Percentiles rank a stretch among this genome's conserved stretches.
Evolutionary conservation across 1,140 invertebrate genomes (phyloP).

Genomic region (Scylla paramamosain): DNA sequence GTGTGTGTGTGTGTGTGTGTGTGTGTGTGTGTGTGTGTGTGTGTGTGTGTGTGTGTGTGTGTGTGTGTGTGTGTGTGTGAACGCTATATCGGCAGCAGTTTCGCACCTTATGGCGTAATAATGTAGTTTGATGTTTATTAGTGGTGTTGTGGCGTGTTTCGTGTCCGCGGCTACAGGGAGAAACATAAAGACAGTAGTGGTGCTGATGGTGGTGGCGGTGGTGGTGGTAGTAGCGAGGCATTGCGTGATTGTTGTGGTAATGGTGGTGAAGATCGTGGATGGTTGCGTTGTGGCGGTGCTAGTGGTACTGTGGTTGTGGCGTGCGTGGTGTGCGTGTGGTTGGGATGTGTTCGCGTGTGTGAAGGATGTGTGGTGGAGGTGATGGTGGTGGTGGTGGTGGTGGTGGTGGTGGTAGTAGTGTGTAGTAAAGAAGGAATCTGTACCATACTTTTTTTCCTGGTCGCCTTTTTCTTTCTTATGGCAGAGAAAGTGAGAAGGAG

Average conservation of each 20-base stretch:
- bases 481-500: background rate
- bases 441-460: too few relatives aligned
- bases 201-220: background rate
- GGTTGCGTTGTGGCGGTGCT: too few relatives aligned
- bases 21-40: constrained; percentile 56
- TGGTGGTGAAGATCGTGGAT: too few relatives aligned
- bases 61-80: constrained; percentile 43
- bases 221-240: background rate
- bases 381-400: background rate
- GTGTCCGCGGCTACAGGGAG: background rate
- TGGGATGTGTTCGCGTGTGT: too few relatives aligned
- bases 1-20: constrained; percentile 15
- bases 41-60: constrained; percentile 47
- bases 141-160: background rate
- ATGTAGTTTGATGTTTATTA: background rate
- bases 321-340: too few relatives aligned
- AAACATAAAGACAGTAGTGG: background rate
- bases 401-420: background rate
- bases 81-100: background rate
- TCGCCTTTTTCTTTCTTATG: background rate
- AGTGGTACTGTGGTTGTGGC: too few relatives aligned
- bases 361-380: background rate
- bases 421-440: background rate
- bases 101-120: background rate
- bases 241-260: background rate